Evolutionary conservation across 1,140 invertebrate species (phyloP), one percentile per base, ranked within the genome.

Genomic region (Drosophila albomicans): DNA sequence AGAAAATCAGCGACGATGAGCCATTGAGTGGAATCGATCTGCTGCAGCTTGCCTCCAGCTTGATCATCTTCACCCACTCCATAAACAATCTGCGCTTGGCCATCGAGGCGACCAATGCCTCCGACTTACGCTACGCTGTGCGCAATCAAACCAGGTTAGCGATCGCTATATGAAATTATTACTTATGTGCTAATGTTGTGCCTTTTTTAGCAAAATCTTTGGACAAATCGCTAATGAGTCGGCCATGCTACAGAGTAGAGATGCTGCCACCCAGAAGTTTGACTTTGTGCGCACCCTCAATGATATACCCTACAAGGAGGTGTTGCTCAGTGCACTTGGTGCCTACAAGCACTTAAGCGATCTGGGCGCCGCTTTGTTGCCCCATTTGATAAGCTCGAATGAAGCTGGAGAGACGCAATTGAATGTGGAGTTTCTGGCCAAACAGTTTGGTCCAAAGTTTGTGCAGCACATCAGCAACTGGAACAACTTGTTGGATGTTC

Each of bases 251-350:
- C 35, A 38, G 3, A 78, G 35, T 15, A 25, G 20, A n/a, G 52
- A 70, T 15, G 2, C 11, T 8, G 15, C 25, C 5, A 15, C 8
- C 13, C 16, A 49, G 7, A 85, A 78, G 30, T 88, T 86, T 7
- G 91, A 92, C 69, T 76, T 89, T 67, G 66, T 91, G 32, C 91
- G 91, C 11, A 78, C 81, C 1, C 68, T 92, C 1, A 92, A 92
- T 46, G 84, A 91, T 46, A 91, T 92, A 58, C 91, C 91, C 7
- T 72, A 82, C 1, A 91, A 75, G 54, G 87, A 91, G 16, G 65
- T 48, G 1, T 52, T 92, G 10, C 72, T 86, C 1, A 75, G 63
- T 35, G 46, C 91, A 41, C 84, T 89, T 32, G 56, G 67, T 6
- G 49, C 70, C 1, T 75, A 79, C 54, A 69, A 46, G 16, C 65